Evolutionary conservation across 2,113 vertebrate genomes (phyloP), one percentile per base, ranked within the genome.

Genomic region (Nothobranchius kuhntae): DNA sequence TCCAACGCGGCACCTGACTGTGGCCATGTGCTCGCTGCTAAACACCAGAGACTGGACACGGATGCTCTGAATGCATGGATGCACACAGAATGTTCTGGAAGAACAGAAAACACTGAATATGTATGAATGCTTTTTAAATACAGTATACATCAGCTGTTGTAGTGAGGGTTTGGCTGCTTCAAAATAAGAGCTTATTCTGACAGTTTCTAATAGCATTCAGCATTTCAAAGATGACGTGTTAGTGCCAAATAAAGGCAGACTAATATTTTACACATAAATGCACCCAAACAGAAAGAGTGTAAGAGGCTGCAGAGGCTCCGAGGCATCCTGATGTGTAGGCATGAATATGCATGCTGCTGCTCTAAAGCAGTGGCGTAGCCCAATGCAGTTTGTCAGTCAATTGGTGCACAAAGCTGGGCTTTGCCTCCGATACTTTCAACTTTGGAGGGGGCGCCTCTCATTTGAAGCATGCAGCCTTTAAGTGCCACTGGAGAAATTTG

Each of bases 301-400:
- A 40, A 65, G 58, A 75, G 66, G 38, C 57, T 61, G 68, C 56
- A 58, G 72, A 66, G 75, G 61, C 47, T 55, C 56, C 55, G 72
- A 66, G 75, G 61, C 47, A 53, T 87, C 80, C 77, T 71, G 66
- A 58, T 84, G 78, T 61, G 69, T 24, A 15, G 14, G 53, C 76
- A 81, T 85, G 76, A 80, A 88, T 89, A 79, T 80, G 66, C 80
- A 87, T 86, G 74, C 53, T 65, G 30, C 30, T 30, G 30, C 30
- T 30, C 30, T 30, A 30, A 30, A 30, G 30, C 30, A 30, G 30
- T 30, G 71, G 74, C 68, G 57, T 54, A 61, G 65, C 36, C 71
- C 26, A 61, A 86, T 83, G 80, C 73, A 86, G 79, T 71, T 78
- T 47, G 52, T 67, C 77, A 81, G 86, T 81, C 81, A 73, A 61